Conservation (phyloP, 2,113 vertebrate species). For the Sinocyclocheilus maitianheensis region DNA sequence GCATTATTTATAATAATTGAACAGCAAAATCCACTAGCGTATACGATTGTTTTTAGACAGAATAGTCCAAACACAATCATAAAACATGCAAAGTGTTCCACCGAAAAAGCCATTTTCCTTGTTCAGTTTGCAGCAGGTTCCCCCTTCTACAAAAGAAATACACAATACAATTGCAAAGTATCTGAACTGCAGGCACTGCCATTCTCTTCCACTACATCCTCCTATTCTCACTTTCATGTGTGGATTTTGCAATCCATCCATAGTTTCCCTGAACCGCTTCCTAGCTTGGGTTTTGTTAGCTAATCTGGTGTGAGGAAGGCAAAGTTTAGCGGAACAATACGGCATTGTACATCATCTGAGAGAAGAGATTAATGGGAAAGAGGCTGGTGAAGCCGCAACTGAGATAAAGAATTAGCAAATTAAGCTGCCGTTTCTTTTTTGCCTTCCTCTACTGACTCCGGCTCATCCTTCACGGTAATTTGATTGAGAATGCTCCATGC, state of each 20-base stretch:
- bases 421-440: conserved; percentile 61
- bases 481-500: conserved; percentile 68
- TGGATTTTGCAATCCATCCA: conserved; percentile 15
- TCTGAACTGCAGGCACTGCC: conserved; percentile 24
- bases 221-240: conserved; percentile 27
- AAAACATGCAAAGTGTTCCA: not conserved
- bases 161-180: not conserved
- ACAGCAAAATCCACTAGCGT: not conserved
- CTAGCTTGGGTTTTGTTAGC: conserved; percentile 35
- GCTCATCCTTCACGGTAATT: conserved; percentile 69
- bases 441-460: conserved; percentile 35
- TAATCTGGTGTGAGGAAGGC: conserved; percentile 34
- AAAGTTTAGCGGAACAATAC: conserved; percentile 63
- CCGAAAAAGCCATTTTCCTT: not conserved
- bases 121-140: not conserved
- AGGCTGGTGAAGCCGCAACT: conserved; percentile 60
- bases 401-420: conserved; percentile 74
- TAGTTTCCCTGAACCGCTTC: conserved; percentile 21
- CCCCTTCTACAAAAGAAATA: not conserved
- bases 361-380: conserved; percentile 68
- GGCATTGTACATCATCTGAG: conserved; percentile 61
- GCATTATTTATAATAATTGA: not conserved
- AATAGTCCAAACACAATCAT: not conserved
- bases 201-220: conserved; percentile 27
- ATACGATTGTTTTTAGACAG: not conserved